Conservation (phyloP, 2,888 invertebrate species). For the Watsonalla cultraria region DNA sequence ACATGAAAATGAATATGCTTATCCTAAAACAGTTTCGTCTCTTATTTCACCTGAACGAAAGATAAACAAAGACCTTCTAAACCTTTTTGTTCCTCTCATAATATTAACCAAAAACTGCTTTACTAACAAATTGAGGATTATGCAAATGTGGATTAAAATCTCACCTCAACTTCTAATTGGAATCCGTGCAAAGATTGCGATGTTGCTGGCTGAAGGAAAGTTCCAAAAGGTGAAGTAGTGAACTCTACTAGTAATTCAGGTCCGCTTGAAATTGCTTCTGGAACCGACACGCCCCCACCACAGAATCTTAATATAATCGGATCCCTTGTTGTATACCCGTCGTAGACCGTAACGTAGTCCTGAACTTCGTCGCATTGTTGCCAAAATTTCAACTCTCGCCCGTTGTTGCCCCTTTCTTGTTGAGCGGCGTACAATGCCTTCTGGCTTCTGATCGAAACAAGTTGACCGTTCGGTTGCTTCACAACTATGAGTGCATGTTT, state of each 20-base stretch:
- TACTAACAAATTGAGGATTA: slow-evolving; percentile 24
- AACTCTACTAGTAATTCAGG: slow-evolving; percentile 94
- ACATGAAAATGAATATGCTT: too few relatives aligned
- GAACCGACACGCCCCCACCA: slow-evolving; percentile 91
- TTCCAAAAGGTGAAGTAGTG: slow-evolving; percentile 93
- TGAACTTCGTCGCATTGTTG: slow-evolving; percentile 92
- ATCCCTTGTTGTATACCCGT: slow-evolving; percentile 92
- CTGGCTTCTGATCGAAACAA: slow-evolving; percentile 90
- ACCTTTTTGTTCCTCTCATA: too few relatives aligned
- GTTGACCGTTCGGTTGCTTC: slow-evolving; percentile 89
- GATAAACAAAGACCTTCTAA: too few relatives aligned
- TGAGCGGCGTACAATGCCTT: slow-evolving; percentile 81
- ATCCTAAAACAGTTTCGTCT: too few relatives aligned
- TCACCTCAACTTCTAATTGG: slow-evolving; percentile 88
- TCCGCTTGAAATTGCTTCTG: slow-evolving; percentile 91
- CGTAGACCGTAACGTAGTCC: slow-evolving; percentile 93
- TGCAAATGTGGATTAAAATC: slow-evolving; percentile 10
- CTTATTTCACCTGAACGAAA: too few relatives aligned
- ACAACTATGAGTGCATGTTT: slow-evolving; percentile 93
- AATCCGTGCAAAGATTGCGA: slow-evolving; percentile 91
- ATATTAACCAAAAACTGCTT: slow-evolving; percentile 14
- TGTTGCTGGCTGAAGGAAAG: slow-evolving; percentile 89
- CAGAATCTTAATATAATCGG: slow-evolving; percentile 94
- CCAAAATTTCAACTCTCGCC: slow-evolving; percentile 83
- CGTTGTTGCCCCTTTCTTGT: slow-evolving; percentile 79